Conservation (phyloP, 2,888 invertebrate genomes). For the Dioctria linearis region DNA sequence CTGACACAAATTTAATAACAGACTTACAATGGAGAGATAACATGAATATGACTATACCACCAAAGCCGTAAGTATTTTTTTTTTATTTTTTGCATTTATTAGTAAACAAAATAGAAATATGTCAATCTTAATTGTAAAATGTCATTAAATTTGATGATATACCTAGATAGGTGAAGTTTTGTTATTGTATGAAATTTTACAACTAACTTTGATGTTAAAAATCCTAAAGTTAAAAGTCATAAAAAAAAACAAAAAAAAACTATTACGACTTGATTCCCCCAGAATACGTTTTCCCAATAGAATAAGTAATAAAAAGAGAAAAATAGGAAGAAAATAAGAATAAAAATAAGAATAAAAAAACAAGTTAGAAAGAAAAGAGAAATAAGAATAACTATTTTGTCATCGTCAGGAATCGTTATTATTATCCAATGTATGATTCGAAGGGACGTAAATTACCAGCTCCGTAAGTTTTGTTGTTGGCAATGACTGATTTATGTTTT, state of each 20-base stretch:
- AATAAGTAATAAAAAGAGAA: background rate
- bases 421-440: constrained; percentile 71
- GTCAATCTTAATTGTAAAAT: no score
- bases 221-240: no score
- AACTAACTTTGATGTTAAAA: no score
- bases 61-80: constrained; percentile 76
- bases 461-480: constrained; percentile 67
- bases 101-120: no score
- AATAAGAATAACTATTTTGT: constrained; percentile 56
- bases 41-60: constrained; percentile 78
- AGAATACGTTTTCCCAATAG: no score
- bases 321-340: constrained; percentile 28
- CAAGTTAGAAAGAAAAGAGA: background rate
- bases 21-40: constrained; percentile 88
- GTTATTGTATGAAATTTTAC: no score
- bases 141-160: no score
- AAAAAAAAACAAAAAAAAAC: constrained; percentile 8
- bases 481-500: constrained; percentile 46
- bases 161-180: no score
- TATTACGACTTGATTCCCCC: no score
- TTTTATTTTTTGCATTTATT: background rate
- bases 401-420: constrained; percentile 67
- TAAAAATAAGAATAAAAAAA: background rate
- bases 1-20: constrained; percentile 78
- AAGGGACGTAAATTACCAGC: constrained; percentile 69